A percentile compares a stretch with the other conserved stretches of the same genome.
phyloP scores from a whole-genome alignment of 2,797 vertebrate species.

The Cottoperca gobio region DNA sequence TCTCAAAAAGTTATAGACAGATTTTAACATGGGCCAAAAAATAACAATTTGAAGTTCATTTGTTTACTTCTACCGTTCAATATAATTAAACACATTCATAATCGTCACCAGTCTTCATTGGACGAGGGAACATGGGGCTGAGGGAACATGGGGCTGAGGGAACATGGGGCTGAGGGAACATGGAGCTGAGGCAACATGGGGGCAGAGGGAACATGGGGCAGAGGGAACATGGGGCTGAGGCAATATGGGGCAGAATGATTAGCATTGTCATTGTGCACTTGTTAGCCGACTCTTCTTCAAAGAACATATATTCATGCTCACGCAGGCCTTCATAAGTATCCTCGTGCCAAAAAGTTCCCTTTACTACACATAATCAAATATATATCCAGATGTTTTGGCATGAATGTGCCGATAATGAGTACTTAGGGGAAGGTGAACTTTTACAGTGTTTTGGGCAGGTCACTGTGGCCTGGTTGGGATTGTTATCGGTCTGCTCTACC shows the following conservation, averaged over 20 bases:
- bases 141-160: neutral
- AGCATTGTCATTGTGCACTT: too few relatives aligned
- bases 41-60: too few relatives aligned
- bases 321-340: neutral
- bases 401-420: slow-evolving; percentile 41
- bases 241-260: too few relatives aligned
- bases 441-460: slow-evolving; percentile 27
- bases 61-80: too few relatives aligned
- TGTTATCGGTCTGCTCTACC: slow-evolving; percentile 13
- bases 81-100: too few relatives aligned
- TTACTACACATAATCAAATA: neutral
- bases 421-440: slow-evolving; percentile 19
- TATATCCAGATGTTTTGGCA: slow-evolving; percentile 34
- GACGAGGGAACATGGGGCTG: neutral
- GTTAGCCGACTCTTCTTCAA: neutral
- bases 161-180: neutral
- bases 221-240: too few relatives aligned
- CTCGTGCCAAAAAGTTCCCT: neutral
- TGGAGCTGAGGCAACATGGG: too few relatives aligned
- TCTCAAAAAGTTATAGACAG: neutral
- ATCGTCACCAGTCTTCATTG: too few relatives aligned
- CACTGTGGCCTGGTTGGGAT: slow-evolving; percentile 14
- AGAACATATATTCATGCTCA: neutral
- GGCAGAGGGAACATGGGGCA: too few relatives aligned
- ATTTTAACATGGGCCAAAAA: neutral